Conservation (phyloP, 2,113 vertebrate species). For the Heterochromis multidens region DNA sequence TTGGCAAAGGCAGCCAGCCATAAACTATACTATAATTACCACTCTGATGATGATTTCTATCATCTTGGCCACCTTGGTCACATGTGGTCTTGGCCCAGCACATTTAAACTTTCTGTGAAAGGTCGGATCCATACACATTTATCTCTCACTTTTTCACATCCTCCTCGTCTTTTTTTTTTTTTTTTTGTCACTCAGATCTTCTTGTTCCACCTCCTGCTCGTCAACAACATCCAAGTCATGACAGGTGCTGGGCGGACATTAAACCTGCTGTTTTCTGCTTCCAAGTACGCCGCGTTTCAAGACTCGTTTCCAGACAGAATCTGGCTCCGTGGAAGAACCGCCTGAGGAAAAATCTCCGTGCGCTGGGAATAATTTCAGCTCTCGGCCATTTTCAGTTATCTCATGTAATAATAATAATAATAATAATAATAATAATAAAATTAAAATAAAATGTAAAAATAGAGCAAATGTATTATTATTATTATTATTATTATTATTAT, state of each 20-base stretch:
- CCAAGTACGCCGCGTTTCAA: constrained; percentile 18
- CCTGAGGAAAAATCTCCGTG: not conserved
- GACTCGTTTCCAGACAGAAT: constrained; percentile 33
- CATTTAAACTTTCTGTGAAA: constrained; percentile 42
- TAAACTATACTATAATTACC: constrained; percentile 61
- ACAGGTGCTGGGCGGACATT: constrained; percentile 56
- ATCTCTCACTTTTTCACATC: constrained; percentile 16
- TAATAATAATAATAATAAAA: no score
- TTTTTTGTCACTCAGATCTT: not conserved
- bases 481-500: accelerated
- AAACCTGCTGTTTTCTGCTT: constrained; percentile 48
- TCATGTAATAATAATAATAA: no score
- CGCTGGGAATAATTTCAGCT: constrained; percentile 10
- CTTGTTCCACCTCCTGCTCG: not conserved
- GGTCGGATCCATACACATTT: constrained; percentile 30
- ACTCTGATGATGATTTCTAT: constrained; percentile 50
- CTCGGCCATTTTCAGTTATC: not conserved
- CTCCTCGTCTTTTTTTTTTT: not conserved
- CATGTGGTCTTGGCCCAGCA: constrained; percentile 38
- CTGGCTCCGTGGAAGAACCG: constrained; percentile 11
- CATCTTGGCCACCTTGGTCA: constrained; percentile 47
- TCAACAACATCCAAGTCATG: constrained; percentile 36
- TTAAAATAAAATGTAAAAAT: not conserved
- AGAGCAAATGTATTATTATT: not conserved
- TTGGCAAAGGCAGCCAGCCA: constrained; percentile 77